Evolutionary conservation across 2,797 vertebrate species (phyloP).

Genomic region (Steatocranus sp.): DNA sequence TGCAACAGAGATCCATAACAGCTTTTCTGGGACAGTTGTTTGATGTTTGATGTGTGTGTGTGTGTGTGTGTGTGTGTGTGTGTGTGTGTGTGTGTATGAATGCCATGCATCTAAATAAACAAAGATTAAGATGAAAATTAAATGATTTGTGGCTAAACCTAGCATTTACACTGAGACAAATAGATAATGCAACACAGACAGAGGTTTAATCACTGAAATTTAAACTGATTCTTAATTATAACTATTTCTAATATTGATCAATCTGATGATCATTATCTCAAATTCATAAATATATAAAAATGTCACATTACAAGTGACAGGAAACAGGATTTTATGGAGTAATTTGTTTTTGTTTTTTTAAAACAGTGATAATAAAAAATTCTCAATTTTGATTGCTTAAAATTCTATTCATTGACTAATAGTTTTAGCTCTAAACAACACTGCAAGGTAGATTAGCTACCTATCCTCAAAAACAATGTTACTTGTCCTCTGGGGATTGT

Average conservation of each 20-base stretch:
- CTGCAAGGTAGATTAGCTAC: not conserved
- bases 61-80: not conserved
- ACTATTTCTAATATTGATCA: not conserved
- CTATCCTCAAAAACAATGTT: not conserved
- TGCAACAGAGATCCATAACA: not conserved
- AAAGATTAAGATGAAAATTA: not conserved
- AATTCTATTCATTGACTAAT: not conserved
- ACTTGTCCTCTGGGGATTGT: not conserved
- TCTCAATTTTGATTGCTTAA: not conserved
- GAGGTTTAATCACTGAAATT: not conserved
- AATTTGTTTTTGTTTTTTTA: not conserved
- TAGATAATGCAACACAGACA: not conserved
- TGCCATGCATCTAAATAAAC: not conserved
- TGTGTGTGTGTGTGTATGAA: not conserved
- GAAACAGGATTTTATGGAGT: not conserved
- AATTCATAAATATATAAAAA: not conserved
- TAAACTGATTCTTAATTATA: not conserved
- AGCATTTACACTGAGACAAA: not conserved
- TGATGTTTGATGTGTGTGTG: not conserved
- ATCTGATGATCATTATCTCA: not conserved
- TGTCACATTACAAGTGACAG: not conserved
- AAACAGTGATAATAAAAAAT: not conserved
- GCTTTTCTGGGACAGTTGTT: conserved; percentile 39
- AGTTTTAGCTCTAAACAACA: not conserved
- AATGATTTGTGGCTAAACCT: not conserved